Evolutionary conservation across 2,797 vertebrate species (phyloP).

Genomic region (Galago senegalensis): DNA sequence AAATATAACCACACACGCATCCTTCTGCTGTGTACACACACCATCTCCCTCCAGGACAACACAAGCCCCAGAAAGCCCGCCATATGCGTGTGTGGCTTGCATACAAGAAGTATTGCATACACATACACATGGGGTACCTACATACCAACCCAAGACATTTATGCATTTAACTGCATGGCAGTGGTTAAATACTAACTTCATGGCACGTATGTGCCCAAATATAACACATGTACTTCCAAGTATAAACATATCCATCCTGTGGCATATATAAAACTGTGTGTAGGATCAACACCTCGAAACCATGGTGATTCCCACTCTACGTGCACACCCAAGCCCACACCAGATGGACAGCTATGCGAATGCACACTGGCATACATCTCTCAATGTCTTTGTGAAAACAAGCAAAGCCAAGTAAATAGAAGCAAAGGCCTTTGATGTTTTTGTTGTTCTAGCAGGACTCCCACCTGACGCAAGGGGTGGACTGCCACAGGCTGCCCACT

Average conservation of each 20-base stretch:
- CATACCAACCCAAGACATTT: background rate
- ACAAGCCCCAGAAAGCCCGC: background rate
- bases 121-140: too few species aligned
- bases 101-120: background rate
- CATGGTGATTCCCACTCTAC: rapidly evolving
- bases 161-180: background rate
- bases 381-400: background rate
- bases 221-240: background rate
- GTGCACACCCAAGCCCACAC: background rate
- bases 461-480: conserved; percentile 17
- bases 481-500: background rate
- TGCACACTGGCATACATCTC: background rate
- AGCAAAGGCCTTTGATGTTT: conserved; percentile 54
- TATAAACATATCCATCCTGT: background rate
- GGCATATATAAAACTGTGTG: background rate
- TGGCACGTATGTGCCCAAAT: background rate
- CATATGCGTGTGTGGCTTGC: too few species aligned
- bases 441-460: background rate
- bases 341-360: background rate
- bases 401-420: conserved; percentile 52
- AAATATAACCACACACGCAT: background rate
- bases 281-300: background rate
- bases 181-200: background rate
- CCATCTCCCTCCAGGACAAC: background rate
- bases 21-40: background rate